phyloP scores from a whole-genome alignment of 2,888 invertebrate genomes.

The Polyommatus icarus region DNA sequence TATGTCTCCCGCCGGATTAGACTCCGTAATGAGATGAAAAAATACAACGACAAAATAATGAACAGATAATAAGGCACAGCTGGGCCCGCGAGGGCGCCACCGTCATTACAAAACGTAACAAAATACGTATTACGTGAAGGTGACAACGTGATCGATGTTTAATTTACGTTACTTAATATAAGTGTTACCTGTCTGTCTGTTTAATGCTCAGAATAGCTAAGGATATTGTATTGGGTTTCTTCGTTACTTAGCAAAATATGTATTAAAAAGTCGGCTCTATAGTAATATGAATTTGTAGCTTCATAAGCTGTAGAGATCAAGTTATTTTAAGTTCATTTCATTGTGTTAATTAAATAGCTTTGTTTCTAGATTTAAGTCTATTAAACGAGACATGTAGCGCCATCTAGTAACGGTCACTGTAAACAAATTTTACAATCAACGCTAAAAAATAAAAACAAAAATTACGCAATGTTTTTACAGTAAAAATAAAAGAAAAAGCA shows the following conservation, averaged over 20 bases:
- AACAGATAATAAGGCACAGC: constrained; percentile 64
- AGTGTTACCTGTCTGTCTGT: not conserved
- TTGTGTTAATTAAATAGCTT: too few species aligned
- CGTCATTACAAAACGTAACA: constrained; percentile 40
- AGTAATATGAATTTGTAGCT: too few species aligned
- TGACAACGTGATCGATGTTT: constrained; percentile 1
- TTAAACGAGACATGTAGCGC: not conserved
- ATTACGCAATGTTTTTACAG: not conserved
- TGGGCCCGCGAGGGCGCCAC: constrained; percentile 61
- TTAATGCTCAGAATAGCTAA: not conserved
- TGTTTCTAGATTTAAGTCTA: too few species aligned
- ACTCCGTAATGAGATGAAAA: constrained; percentile 73
- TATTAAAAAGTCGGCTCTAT: too few species aligned
- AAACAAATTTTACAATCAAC: not conserved
- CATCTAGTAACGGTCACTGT: constrained; percentile 10
- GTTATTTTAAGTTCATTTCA: too few species aligned
- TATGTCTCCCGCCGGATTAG: constrained; percentile 77
- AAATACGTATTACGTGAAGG: constrained; percentile 1
- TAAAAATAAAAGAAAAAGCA: not conserved
- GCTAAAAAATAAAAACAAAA: not conserved
- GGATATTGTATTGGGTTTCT: not conserved
- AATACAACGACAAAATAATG: constrained; percentile 74
- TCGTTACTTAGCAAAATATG: not conserved
- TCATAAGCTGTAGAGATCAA: too few species aligned
- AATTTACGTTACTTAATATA: constrained; percentile 1